These are phyloP conservation scores for Calvadosia cruxmelitensis DNA, from an alignment of 30 jellyfish, hydroid and myxozoan genomes.

Conservation along the genomic window DNA sequence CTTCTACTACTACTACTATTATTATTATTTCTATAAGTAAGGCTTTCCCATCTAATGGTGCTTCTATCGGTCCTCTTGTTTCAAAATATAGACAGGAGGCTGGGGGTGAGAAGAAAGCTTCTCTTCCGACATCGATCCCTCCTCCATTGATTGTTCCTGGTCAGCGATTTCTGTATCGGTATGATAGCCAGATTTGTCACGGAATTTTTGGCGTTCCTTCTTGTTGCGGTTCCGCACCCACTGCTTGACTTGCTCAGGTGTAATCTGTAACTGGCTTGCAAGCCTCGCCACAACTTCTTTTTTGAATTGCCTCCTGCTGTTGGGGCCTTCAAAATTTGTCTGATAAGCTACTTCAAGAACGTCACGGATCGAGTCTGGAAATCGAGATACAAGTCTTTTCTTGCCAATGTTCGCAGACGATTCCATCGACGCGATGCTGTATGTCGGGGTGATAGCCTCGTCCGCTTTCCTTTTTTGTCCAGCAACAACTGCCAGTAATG, in stretches of 20 bases:
- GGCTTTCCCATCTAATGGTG: too few relatives aligned
- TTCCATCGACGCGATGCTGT: neutral
- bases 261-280: slow-evolving; percentile 55
- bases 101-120: too few relatives aligned
- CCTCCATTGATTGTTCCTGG: too few relatives aligned
- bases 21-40: too few relatives aligned
- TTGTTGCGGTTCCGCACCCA: slow-evolving; percentile 81
- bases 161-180: too few relatives aligned
- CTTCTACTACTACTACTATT: too few relatives aligned
- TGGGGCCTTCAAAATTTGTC: slow-evolving; percentile 31
- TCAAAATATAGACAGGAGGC: too few relatives aligned
- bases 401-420: neutral
- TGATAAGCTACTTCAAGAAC: slow-evolving; percentile 49
- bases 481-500: neutral
- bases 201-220: slow-evolving; percentile 9
- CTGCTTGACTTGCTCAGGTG: slow-evolving; percentile 82
- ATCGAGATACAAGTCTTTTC: slow-evolving; percentile 19
- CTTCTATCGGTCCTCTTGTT: too few relatives aligned
- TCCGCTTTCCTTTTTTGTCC: neutral
- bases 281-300: slow-evolving; percentile 49
- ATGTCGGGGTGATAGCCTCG: neutral
- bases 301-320: slow-evolving; percentile 29
- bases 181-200: too few relatives aligned
- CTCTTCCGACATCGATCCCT: too few relatives aligned
- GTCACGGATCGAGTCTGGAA: slow-evolving; percentile 35